Percentiles rank a stretch among this genome's conserved stretches.
Conservation (phyloP, 2,113 vertebrate species). For the Neomonachus schauinslandi region DNA sequence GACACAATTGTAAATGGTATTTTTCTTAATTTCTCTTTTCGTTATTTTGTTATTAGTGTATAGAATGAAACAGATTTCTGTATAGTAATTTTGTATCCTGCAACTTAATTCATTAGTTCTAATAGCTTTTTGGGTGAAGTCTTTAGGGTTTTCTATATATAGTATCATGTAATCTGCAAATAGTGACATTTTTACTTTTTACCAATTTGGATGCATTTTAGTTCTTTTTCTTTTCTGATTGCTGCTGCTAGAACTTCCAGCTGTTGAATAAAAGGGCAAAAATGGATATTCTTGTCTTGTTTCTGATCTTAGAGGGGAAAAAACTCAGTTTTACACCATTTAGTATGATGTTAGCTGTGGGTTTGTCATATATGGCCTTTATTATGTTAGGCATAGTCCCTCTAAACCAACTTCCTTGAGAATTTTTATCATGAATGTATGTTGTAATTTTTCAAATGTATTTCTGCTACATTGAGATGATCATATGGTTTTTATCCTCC, state of each 20-base stretch:
- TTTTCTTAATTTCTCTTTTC: not conserved
- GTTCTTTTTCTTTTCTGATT: not conserved
- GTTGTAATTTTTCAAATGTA: not conserved
- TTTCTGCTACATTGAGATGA: not conserved
- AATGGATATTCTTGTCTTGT: not conserved
- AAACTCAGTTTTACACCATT: not conserved
- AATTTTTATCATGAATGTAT: not conserved
- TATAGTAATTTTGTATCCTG: not conserved
- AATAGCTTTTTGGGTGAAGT: not conserved
- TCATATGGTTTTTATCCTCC: not conserved
- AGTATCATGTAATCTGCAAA: not conserved
- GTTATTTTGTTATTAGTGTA: not conserved
- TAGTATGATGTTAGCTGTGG: not conserved
- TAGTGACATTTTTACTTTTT: not conserved
- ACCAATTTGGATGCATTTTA: not conserved
- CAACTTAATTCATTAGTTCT: not conserved
- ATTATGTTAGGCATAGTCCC: not conserved
- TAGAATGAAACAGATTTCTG: not conserved
- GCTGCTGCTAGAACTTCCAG: not conserved
- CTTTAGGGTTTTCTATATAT: not conserved
- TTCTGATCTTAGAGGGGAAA: not conserved
- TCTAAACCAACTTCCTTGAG: not conserved
- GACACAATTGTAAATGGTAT: not conserved
- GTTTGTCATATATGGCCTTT: not conserved
- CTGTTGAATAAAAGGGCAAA: not conserved